These are phyloP conservation scores for Aplocera efformata DNA, from an alignment of 2,888 invertebrate species.

Conservation along the genomic window DNA sequence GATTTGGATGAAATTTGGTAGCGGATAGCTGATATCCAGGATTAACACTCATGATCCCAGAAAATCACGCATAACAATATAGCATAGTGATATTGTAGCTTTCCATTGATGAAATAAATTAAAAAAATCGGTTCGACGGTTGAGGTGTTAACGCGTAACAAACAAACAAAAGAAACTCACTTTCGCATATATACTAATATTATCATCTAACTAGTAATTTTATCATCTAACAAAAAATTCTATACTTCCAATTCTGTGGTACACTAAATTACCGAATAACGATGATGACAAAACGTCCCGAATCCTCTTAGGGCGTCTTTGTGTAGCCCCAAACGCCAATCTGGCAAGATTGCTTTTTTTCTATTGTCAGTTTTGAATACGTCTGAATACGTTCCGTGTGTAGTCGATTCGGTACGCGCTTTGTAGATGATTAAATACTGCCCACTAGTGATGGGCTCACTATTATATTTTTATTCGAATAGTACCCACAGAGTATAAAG, in stretches of 20 bases:
- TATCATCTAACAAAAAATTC: not conserved
- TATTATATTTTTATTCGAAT: not conserved
- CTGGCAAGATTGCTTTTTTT: constrained; percentile 79
- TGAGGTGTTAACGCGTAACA: too few relatives aligned
- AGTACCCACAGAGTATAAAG: too few relatives aligned
- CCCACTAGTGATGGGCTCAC: constrained; percentile 37
- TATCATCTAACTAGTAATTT: too few relatives aligned
- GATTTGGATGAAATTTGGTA: too few relatives aligned
- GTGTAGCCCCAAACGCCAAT: constrained; percentile 74
- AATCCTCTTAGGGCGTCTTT: constrained; percentile 43
- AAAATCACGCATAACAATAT: too few relatives aligned
- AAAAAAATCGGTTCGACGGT: too few relatives aligned
- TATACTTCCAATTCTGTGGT: constrained; percentile 54
- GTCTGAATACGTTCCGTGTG: constrained; percentile 51
- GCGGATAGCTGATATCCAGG: too few relatives aligned
- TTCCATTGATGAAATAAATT: too few relatives aligned
- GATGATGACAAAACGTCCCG: constrained; percentile 69
- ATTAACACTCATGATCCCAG: too few relatives aligned
- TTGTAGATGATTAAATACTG: constrained; percentile 78
- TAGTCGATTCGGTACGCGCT: constrained; percentile 44
- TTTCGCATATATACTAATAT: too few relatives aligned
- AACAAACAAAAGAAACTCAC: too few relatives aligned
- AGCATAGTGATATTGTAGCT: too few relatives aligned
- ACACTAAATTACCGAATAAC: constrained; percentile 75
- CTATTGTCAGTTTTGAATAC: constrained; percentile 79